phyloP scores from a whole-genome alignment of 2,888 invertebrate genomes.

The Spicauda simplicius region DNA sequence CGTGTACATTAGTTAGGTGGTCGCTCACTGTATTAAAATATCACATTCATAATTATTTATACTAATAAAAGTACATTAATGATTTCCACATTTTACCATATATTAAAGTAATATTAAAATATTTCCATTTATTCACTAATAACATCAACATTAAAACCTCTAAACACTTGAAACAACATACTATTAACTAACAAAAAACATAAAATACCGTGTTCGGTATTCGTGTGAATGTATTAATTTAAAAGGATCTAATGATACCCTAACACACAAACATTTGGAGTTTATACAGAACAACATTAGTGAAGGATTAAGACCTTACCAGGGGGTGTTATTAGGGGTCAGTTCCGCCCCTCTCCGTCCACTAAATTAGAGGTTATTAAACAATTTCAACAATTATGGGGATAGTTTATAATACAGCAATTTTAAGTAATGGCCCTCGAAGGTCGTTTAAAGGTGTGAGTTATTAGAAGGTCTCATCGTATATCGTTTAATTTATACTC shows the following conservation, averaged over 20 bases:
- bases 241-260: not conserved
- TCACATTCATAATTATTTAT: too few species aligned
- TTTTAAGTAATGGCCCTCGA: conserved; percentile 24
- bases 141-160: too few species aligned
- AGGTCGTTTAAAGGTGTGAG: conserved; percentile 19
- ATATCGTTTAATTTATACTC: not conserved
- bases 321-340: conserved; percentile 30
- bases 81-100: too few species aligned
- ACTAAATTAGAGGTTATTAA: conserved; percentile 28
- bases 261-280: not conserved
- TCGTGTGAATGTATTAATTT: not conserved
- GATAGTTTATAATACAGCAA: conserved; percentile 25
- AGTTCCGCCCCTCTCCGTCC: conserved; percentile 15
- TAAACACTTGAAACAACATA: too few species aligned
- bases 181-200: too few species aligned
- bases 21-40: too few species aligned
- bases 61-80: too few species aligned
- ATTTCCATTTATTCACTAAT: too few species aligned
- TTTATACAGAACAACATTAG: conserved; percentile 27
- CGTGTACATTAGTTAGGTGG: too few species aligned
- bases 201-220: not conserved
- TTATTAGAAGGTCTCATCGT: conserved; percentile 25
- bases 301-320: conserved; percentile 23
- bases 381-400: conserved; percentile 24
- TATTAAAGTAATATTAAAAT: too few species aligned